Evolutionary conservation across 2,888 invertebrate species (phyloP).

Genomic region (Villa cingulata): DNA sequence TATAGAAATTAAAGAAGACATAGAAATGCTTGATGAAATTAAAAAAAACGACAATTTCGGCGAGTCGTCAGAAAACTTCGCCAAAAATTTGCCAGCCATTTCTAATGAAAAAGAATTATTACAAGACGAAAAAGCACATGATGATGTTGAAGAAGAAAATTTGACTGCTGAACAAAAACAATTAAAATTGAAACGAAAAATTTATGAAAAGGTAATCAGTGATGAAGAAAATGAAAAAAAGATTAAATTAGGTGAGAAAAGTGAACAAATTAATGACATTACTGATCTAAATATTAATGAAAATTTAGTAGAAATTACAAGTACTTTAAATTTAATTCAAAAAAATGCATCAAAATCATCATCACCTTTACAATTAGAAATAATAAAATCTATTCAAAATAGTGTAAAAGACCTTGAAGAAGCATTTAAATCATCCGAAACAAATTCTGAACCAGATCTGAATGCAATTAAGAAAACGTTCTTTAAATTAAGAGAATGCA

Average conservation of each 20-base stretch:
- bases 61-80: conserved; percentile 16
- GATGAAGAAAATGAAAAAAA: neutral
- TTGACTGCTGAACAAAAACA: conserved; percentile 12
- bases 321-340: neutral
- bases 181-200: conserved; percentile 3
- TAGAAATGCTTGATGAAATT: conserved; percentile 38
- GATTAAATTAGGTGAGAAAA: neutral
- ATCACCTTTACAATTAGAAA: neutral
- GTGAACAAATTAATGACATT: neutral
- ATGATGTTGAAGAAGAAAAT: conserved; percentile 14
- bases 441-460: neutral
- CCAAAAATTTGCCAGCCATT: neutral
- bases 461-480: neutral
- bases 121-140: neutral
- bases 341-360: neutral
- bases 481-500: conserved; percentile 8
- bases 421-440: neutral
- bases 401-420: neutral
- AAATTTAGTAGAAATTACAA: neutral
- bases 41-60: conserved; percentile 32
- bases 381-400: neutral
- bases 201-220: neutral
- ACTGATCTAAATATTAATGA: neutral
- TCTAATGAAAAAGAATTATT: neutral
- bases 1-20: conserved; percentile 25